Conservation (phyloP, 2,888 invertebrate genomes). For the Heteropelma amictum region DNA sequence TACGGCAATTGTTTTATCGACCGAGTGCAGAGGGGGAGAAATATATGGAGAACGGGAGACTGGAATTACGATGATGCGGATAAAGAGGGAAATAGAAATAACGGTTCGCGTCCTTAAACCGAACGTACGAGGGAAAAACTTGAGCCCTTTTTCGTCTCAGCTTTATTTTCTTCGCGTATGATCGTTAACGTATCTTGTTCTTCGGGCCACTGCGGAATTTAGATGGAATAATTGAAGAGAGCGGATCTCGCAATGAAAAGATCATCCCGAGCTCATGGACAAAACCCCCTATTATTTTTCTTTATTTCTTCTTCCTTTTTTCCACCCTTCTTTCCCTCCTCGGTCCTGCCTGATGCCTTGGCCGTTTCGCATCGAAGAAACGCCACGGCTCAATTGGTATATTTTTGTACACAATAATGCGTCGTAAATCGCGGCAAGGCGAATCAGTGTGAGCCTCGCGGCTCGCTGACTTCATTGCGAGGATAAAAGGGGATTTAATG, state of each 20-base stretch:
- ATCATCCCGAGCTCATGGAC: constrained; percentile 14
- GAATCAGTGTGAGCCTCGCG: constrained; percentile 38
- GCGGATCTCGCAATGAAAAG: constrained; percentile 49
- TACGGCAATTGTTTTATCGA: constrained; percentile 78
- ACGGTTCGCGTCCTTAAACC: constrained; percentile 2
- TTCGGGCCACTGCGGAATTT: constrained; percentile 22
- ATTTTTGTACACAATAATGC: constrained; percentile 46
- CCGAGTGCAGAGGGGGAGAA: constrained; percentile 59
- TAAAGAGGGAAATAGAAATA: constrained; percentile 42
- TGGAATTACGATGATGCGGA: constrained; percentile 28
- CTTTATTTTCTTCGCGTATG: not conserved
- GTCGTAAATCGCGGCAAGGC: constrained; percentile 51
- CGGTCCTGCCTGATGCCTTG: no score
- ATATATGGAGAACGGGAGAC: not conserved
- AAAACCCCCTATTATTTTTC: not conserved
- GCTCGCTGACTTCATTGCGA: constrained; percentile 45
- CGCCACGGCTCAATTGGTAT: not conserved
- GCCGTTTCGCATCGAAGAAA: constrained; percentile 37
- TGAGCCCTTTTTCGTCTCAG: constrained; percentile 1
- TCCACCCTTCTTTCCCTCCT: no score
- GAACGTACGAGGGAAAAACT: constrained; percentile 3
- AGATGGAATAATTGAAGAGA: constrained; percentile 49
- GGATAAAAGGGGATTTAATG: constrained; percentile 48
- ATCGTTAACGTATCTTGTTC: not conserved
- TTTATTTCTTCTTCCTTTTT: no score